phyloP scores from a whole-genome alignment of 2,797 vertebrate species.

The Scleropages formosus region DNA sequence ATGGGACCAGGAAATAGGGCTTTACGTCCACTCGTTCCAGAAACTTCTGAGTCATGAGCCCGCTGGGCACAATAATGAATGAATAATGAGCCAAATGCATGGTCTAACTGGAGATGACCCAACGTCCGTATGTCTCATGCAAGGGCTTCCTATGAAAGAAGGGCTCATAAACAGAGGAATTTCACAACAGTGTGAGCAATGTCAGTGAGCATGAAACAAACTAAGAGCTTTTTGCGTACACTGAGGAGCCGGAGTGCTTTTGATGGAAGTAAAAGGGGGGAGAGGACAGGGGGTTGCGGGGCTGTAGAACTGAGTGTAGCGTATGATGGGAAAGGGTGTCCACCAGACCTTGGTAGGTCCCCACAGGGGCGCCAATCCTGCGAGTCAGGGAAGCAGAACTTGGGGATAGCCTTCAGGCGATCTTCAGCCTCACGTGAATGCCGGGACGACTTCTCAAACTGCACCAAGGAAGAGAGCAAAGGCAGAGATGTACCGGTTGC shows the following conservation, averaged over 20 bases:
- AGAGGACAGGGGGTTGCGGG: no score
- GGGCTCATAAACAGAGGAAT: background rate
- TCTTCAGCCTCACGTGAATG: conserved; percentile 89
- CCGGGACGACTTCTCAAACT: conserved; percentile 87
- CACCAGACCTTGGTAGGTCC: conserved; percentile 78
- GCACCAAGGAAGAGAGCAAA: conserved; percentile 33
- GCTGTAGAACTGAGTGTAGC: no score
- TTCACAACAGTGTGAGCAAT: conserved; percentile 7
- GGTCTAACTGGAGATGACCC: background rate
- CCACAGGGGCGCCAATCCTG: conserved; percentile 87
- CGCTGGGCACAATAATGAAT: no score
- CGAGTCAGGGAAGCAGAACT: conserved; percentile 94
- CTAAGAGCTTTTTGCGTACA: no score
- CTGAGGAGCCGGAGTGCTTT: no score
- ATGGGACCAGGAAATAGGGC: no score
- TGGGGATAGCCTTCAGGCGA: conserved; percentile 90
- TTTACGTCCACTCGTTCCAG: background rate
- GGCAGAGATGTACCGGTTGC: background rate
- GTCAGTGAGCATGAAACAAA: background rate
- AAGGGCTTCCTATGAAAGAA: background rate
- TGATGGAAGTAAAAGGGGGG: background rate
- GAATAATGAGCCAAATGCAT: background rate
- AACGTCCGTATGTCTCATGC: background rate
- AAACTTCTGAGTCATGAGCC: background rate
- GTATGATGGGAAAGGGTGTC: no score